Percentiles rank a stretch among this genome's conserved stretches.
Evolutionary conservation across 2,113 vertebrate genomes (phyloP).

Genomic region (Microcebus jonahi): DNA sequence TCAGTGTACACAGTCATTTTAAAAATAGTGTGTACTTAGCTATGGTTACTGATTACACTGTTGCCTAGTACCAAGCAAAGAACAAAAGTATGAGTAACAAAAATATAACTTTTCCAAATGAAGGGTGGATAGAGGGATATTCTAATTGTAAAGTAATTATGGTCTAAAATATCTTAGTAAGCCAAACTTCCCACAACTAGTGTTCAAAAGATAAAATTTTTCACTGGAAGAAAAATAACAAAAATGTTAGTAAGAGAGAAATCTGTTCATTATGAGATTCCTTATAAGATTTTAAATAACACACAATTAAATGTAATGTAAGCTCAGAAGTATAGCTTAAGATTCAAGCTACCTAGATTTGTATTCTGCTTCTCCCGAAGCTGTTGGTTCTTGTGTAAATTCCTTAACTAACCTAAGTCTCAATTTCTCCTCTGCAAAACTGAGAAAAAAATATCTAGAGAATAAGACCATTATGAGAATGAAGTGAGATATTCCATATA

Average conservation of each 20-base stretch:
- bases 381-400: neutral
- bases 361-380: neutral
- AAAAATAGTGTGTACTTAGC: conserved; percentile 74
- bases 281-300: neutral
- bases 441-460: neutral
- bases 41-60: conserved; percentile 64
- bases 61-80: conserved; percentile 14
- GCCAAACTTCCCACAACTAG: neutral
- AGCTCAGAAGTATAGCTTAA: neutral
- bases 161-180: conserved; percentile 48
- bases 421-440: neutral
- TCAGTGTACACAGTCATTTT: conserved; percentile 62
- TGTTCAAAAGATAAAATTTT: neutral
- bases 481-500: neutral
- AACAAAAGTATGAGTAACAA: conserved; percentile 59
- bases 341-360: neutral
- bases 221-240: neutral
- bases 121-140: conserved; percentile 51
- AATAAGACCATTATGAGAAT: neutral
- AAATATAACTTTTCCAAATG: conserved; percentile 78
- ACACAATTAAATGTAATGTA: neutral
- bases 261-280: neutral
- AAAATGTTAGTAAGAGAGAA: neutral
- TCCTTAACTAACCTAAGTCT: neutral
- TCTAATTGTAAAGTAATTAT: conserved; percentile 74